Conservation (phyloP, 2,113 vertebrate genomes). For the Panthera uncia region DNA sequence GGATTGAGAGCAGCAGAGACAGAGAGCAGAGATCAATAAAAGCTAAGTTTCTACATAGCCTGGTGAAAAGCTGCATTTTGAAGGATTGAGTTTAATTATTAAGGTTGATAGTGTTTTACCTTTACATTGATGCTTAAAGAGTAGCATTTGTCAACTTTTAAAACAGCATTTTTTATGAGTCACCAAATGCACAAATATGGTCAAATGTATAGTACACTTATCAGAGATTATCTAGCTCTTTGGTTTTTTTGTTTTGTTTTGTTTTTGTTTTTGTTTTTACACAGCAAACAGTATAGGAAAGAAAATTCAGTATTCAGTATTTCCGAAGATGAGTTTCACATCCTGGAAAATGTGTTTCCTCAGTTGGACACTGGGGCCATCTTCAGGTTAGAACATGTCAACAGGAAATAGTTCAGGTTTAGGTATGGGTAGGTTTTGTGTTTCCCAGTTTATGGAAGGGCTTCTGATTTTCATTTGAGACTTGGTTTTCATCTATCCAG, state of each 20-base stretch:
- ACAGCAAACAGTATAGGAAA: background rate
- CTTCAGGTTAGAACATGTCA: conserved; percentile 40
- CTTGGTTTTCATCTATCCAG: background rate
- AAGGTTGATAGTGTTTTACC: background rate
- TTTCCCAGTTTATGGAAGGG: background rate
- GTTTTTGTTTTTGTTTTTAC: background rate
- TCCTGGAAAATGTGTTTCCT: background rate
- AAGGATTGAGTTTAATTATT: background rate
- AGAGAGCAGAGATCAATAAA: background rate
- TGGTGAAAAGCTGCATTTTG: background rate
- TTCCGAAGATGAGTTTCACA: conserved; percentile 12
- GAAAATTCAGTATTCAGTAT: background rate
- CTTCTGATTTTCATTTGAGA: background rate
- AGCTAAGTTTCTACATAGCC: background rate
- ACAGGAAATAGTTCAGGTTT: background rate
- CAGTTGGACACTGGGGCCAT: background rate
- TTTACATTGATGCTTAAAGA: background rate
- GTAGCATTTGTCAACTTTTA: background rate
- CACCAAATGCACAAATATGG: background rate
- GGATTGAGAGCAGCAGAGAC: background rate
- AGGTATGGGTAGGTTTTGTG: background rate
- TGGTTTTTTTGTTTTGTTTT: too few relatives aligned
- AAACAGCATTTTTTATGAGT: conserved; percentile 8
- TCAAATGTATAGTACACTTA: background rate
- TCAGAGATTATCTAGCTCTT: background rate